Conservation (phyloP, 2,888 invertebrate genomes). For the Hartigia nigra region DNA sequence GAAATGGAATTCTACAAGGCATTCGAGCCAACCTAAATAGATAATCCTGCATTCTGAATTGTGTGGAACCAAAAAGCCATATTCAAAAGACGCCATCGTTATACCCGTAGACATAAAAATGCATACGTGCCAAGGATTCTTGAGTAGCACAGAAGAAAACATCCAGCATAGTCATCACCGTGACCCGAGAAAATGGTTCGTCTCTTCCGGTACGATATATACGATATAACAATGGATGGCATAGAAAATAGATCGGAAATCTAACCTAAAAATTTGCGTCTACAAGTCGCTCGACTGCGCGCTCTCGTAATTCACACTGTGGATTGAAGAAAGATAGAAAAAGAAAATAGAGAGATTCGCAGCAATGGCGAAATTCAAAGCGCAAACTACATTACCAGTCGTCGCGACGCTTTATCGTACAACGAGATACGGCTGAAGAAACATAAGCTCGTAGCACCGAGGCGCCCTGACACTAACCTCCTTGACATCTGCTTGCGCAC, state of each 20-base stretch:
- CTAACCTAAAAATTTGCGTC: neutral
- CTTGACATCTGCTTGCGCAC: constrained; percentile 52
- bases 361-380: neutral
- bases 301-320: neutral
- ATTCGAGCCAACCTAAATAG: neutral
- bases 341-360: neutral
- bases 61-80: neutral
- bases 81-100: neutral
- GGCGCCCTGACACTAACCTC: constrained; percentile 43
- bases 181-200: neutral
- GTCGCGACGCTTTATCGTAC: neutral
- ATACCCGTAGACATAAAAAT: neutral
- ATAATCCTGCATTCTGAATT: neutral
- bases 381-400: neutral
- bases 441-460: constrained; percentile 9
- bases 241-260: neutral
- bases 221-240: neutral
- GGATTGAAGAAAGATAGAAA: neutral
- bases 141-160: neutral
- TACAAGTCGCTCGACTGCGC: neutral
- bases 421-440: constrained; percentile 3
- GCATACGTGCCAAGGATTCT: neutral
- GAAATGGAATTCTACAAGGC: neutral
- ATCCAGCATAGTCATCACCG: neutral
- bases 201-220: neutral